Conservation (phyloP, 1,140 invertebrate species). For the Archegozetes longisetosus region DNA sequence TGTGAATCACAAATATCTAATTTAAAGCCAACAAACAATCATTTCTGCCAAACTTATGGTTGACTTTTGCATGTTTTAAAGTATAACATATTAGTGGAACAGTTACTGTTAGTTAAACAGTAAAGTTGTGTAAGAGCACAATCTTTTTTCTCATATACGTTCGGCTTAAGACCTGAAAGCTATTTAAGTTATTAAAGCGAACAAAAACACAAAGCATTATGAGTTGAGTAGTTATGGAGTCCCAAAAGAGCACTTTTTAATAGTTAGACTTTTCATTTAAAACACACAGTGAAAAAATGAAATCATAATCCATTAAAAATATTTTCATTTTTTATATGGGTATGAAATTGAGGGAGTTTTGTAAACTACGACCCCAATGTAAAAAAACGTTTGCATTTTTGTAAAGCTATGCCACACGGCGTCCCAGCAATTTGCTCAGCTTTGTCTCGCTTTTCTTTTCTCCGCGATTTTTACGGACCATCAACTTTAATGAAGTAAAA, state of each 20-base stretch:
- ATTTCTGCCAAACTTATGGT: too few relatives aligned
- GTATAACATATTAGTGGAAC: too few relatives aligned
- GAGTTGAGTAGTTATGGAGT: background rate
- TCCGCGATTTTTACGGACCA: constrained; percentile 3
- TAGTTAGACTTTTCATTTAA: too few relatives aligned
- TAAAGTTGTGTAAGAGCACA: too few relatives aligned
- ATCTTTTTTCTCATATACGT: background rate
- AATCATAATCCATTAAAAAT: background rate
- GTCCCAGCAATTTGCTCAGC: background rate
- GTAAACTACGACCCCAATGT: background rate
- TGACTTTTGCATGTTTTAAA: too few relatives aligned
- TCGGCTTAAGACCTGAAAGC: background rate
- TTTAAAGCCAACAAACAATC: background rate
- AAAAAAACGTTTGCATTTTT: background rate
- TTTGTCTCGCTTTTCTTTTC: background rate
- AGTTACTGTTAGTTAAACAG: too few relatives aligned
- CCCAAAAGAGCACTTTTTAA: background rate
- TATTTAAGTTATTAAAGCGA: background rate
- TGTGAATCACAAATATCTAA: background rate
- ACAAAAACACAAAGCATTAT: background rate
- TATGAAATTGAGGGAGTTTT: background rate
- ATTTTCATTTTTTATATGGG: background rate
- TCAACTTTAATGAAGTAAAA: constrained; percentile 7
- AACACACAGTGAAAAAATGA: too few relatives aligned
- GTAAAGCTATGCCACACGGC: background rate